These are phyloP conservation scores for Eulimnadia texana DNA, from an alignment of 1,140 invertebrate species.

Conservation along the genomic window DNA sequence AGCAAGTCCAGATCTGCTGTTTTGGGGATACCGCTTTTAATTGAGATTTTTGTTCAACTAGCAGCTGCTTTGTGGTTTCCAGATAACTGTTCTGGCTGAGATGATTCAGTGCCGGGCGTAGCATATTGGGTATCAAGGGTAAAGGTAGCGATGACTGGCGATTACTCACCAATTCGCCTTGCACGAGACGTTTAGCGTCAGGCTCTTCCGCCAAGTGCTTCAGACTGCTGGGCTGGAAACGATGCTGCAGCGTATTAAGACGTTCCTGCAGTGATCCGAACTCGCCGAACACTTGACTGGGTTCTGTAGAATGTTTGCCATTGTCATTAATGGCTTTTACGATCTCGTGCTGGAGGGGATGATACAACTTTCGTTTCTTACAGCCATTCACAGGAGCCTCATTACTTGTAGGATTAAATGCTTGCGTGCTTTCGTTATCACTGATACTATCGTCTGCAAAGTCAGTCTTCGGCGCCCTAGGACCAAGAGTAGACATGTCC, in stretches of 20 bases:
- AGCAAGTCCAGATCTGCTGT: conserved; percentile 67
- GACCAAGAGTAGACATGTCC: no score
- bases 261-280: conserved; percentile 8
- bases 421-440: neutral
- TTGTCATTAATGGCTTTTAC: conserved; percentile 17
- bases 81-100: conserved; percentile 33
- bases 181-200: neutral
- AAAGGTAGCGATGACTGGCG: neutral
- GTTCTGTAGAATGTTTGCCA: conserved; percentile 1
- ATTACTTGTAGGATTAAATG: neutral
- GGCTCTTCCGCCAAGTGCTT: neutral
- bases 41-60: conserved; percentile 48
- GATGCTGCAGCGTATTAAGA: neutral
- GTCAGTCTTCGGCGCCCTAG: no score
- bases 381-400: conserved; percentile 39
- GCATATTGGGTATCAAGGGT: neutral
- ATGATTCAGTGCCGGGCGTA: neutral
- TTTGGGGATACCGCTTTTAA: neutral
- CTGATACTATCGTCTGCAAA: no score
- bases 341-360: conserved; percentile 77
- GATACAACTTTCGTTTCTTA: conserved; percentile 92
- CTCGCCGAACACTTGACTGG: neutral
- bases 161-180: no score
- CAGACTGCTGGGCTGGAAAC: neutral
- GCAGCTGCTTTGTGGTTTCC: conserved; percentile 50